phyloP scores from a whole-genome alignment of 2,797 vertebrate species.

The Gastrophryne carolinensis region DNA sequence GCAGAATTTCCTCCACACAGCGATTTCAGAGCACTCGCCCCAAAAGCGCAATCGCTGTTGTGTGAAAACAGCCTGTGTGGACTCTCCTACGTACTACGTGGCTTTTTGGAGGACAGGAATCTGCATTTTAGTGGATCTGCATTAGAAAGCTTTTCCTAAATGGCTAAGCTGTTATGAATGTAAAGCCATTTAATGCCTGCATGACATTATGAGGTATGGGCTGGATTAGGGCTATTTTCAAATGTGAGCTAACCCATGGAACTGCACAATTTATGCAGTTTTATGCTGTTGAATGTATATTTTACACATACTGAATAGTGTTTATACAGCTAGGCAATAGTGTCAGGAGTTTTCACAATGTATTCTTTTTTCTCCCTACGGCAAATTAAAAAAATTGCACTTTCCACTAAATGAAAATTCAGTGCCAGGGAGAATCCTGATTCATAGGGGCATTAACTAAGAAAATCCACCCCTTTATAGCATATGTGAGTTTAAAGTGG shows the following conservation, averaged over 20 bases:
- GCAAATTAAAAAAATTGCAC: no score
- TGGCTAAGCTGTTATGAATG: neutral
- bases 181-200: neutral
- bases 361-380: no score
- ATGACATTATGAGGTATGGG: conserved; percentile 8
- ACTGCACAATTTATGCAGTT: neutral
- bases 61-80: neutral
- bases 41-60: no score
- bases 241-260: neutral
- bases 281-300: neutral
- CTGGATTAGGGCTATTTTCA: neutral
- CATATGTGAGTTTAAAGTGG: no score
- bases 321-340: neutral
- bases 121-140: neutral
- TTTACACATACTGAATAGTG: neutral
- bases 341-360: no score
- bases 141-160: conserved; percentile 1
- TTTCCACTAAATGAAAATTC: no score
- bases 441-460: no score
- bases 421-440: no score
- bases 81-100: neutral
- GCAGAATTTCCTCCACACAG: no score
- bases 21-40: no score
- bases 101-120: neutral
- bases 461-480: no score